These are phyloP conservation scores for Petrosia ficiformis DNA, from an alignment of 37 sponge, comb jelly and placozoan species.

Conservation along the genomic window DNA sequence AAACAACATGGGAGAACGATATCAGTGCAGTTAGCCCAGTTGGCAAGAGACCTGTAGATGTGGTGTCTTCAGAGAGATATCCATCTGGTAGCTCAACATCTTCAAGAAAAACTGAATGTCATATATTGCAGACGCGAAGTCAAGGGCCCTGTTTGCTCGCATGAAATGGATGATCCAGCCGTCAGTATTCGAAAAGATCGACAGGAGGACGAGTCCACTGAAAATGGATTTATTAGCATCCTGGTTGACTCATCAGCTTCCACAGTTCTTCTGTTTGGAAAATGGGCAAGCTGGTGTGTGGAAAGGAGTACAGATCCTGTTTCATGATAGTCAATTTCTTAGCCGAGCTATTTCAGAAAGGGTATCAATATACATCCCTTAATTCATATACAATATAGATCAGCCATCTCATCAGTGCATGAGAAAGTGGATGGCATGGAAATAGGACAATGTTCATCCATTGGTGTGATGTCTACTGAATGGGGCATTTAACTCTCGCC, in stretches of 20 bases:
- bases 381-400: slow-evolving; percentile 30
- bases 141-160: background rate
- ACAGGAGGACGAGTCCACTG: slow-evolving; percentile 1
- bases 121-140: slow-evolving; percentile 16
- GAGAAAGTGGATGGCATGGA: too few relatives aligned
- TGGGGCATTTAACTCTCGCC: too few relatives aligned
- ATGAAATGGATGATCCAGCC: slow-evolving; percentile 22
- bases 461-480: too few relatives aligned
- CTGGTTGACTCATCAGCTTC: slow-evolving; percentile 8
- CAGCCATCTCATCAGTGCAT: too few relatives aligned
- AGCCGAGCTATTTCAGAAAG: slow-evolving; percentile 18
- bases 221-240: slow-evolving; percentile 35
- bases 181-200: background rate
- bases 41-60: slow-evolving; percentile 26
- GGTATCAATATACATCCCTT: slow-evolving; percentile 23
- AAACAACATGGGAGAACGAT: slow-evolving; percentile 25
- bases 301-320: slow-evolving; percentile 17
- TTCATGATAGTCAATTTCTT: slow-evolving; percentile 42
- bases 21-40: slow-evolving; percentile 5
- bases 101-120: slow-evolving; percentile 25
- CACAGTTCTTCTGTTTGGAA: slow-evolving; percentile 20
- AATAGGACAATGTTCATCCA: too few relatives aligned
- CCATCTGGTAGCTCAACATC: slow-evolving; percentile 9
- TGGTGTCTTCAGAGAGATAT: slow-evolving; percentile 36
- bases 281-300: too few relatives aligned